Conservation (phyloP, 2,113 vertebrate species). For the Fulmarus glacialis region DNA sequence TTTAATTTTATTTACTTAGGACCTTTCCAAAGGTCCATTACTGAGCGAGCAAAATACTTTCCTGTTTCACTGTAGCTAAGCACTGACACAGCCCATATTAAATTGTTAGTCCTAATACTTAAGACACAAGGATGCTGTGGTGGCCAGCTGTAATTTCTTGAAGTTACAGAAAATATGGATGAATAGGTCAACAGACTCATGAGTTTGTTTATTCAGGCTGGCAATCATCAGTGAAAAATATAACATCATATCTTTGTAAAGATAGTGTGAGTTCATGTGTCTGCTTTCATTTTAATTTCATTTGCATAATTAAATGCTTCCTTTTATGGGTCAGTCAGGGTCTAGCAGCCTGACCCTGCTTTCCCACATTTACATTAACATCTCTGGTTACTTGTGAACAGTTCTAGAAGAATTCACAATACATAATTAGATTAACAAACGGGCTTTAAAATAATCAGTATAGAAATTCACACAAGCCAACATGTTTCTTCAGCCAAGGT, state of each 20-base stretch:
- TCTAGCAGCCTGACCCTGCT: not conserved
- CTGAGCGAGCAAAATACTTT: not conserved
- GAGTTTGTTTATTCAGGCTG: not conserved
- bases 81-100: not conserved
- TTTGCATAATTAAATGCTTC: not conserved
- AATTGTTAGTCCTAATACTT: not conserved
- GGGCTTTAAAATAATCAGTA: not conserved
- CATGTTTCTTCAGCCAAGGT: not conserved
- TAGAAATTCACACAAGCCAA: not conserved
- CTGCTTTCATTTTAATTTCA: not conserved
- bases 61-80: not conserved
- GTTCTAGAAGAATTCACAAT: not conserved
- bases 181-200: not conserved
- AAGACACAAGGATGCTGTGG: not conserved
- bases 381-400: not conserved
- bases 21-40: not conserved
- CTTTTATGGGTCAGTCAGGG: not conserved
- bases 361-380: not conserved
- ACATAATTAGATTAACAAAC: not conserved
- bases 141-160: not conserved
- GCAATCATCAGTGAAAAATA: not conserved
- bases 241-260: not conserved
- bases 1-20: not conserved
- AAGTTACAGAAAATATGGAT: not conserved
- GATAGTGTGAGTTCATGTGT: not conserved